Conservation (phyloP, 2,797 vertebrate species). For the Mionectes olivaceus region DNA sequence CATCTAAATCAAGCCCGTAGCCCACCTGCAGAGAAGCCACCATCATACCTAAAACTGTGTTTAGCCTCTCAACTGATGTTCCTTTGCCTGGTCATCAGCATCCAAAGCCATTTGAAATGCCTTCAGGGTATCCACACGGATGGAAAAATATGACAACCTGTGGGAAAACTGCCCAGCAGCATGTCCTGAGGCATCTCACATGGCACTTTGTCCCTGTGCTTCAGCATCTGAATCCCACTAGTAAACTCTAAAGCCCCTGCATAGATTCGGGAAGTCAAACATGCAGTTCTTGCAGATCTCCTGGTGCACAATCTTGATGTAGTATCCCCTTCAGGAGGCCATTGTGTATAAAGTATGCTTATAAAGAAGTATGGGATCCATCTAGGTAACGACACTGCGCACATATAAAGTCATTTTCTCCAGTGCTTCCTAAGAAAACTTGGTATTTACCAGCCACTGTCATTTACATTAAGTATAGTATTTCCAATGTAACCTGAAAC, state of each 20-base stretch:
- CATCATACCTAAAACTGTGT: background rate
- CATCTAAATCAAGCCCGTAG: background rate
- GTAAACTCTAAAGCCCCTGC: background rate
- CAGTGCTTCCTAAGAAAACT: background rate
- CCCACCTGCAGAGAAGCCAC: background rate
- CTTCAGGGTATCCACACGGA: background rate
- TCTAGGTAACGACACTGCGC: background rate
- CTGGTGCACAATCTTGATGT: background rate
- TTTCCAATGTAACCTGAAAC: constrained; percentile 8
- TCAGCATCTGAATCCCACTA: background rate
- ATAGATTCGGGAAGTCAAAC: background rate
- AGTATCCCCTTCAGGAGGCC: background rate
- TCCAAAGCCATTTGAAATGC: background rate
- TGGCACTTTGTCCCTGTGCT: background rate
- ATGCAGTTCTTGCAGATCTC: background rate
- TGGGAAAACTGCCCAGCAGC: background rate
- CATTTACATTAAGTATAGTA: background rate
- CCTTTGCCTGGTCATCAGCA: background rate
- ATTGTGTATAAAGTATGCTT: background rate
- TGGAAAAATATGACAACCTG: background rate
- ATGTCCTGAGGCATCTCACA: background rate
- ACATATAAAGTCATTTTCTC: background rate
- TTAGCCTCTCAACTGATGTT: background rate
- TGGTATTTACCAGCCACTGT: constrained; percentile 3
- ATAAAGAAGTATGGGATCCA: background rate